Conservation (phyloP, 2,888 invertebrate species). For the Hydroisotoma schaefferi region DNA sequence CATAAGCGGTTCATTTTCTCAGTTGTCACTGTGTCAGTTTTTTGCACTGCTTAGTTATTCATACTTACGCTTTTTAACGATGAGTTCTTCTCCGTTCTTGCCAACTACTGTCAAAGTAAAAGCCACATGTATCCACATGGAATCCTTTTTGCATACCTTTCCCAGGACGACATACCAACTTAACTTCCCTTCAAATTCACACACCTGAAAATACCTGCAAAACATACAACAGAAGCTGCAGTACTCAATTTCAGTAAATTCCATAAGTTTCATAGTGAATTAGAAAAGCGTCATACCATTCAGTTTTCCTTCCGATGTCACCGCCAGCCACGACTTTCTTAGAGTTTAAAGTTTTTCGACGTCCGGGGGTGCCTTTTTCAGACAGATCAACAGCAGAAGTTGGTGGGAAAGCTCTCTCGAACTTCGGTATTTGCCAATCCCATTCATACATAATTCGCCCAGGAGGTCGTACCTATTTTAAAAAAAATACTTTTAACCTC, state of each 20-base stretch:
- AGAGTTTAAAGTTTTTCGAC: slow-evolving; percentile 6
- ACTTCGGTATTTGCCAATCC: slow-evolving; percentile 21
- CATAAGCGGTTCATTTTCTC: too few species aligned
- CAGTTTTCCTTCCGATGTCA: slow-evolving; percentile 14
- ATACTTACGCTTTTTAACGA: not conserved
- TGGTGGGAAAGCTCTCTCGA: slow-evolving; percentile 10
- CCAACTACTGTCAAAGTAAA: slow-evolving; percentile 11
- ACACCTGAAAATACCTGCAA: slow-evolving; percentile 16
- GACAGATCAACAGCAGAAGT: not conserved
- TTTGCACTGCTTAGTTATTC: too few species aligned
- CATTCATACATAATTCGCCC: slow-evolving; percentile 14
- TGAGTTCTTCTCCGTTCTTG: slow-evolving; percentile 4
- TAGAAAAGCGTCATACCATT: slow-evolving; percentile 7
- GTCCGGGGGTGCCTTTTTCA: not conserved
- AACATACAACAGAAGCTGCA: too few species aligned
- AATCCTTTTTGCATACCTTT: not conserved
- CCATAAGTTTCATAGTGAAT: not conserved
- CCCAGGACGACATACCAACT: slow-evolving; percentile 13
- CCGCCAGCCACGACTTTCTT: slow-evolving; percentile 8
- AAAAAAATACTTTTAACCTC: not conserved
- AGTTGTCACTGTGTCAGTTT: too few species aligned
- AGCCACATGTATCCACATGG: not conserved
- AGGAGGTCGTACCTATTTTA: slow-evolving; percentile 2
- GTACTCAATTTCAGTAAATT: not conserved
- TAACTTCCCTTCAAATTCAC: slow-evolving; percentile 1